Base-by-base conservation (phyloP, 2,888 invertebrate genomes). In the Andrena praecox region DNA sequence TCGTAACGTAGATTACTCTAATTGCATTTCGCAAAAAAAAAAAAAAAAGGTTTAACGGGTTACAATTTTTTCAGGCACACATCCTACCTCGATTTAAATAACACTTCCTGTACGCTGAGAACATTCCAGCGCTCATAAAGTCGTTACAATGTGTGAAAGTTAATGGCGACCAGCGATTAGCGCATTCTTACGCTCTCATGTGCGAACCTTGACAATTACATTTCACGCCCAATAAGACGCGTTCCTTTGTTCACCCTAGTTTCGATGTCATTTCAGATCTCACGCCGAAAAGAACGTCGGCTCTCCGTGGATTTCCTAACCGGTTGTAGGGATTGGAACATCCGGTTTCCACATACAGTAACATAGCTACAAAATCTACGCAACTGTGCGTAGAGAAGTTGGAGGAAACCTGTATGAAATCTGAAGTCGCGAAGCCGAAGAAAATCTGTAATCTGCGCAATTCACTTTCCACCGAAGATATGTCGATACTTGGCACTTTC, bases 101-200 rank as follows among this genome's bases (percentile, higher is more conserved):
- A 56, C 12, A n/a, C 8, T 63, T 69, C 82, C 70, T 60, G 50
- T 20, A 54, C 54, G 12, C n/a, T 64, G 85, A 33, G 76, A 85
- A 85, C 69, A 77, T 60, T 70, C 70, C 59, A 24, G 10, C n/a
- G 70, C 52, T 77, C 77, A 64, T 71, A 54, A 68, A 71, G 29
- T 24, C 31, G 70, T 68, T 66, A 85, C 60, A 85, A 85, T 80
- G 69, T 69, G 85, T 72, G 85, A 85, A 85, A 85, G 85, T 80
- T 80, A 64, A 77, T 62, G 59, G 29, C 62, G 35, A 42, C 73
- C 12, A 20, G 68, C 33, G 56, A 77, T 85, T 85, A 85, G 68
- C 70, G 64, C 70, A 64, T 71, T 56, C 80, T 71, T 54, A 69
- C 82, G 68, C 64, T 64, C 31, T 63, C 42, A 63, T 16, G n/a